Conservation (phyloP, 2,797 vertebrate genomes). For the Labroides dimidiatus region DNA sequence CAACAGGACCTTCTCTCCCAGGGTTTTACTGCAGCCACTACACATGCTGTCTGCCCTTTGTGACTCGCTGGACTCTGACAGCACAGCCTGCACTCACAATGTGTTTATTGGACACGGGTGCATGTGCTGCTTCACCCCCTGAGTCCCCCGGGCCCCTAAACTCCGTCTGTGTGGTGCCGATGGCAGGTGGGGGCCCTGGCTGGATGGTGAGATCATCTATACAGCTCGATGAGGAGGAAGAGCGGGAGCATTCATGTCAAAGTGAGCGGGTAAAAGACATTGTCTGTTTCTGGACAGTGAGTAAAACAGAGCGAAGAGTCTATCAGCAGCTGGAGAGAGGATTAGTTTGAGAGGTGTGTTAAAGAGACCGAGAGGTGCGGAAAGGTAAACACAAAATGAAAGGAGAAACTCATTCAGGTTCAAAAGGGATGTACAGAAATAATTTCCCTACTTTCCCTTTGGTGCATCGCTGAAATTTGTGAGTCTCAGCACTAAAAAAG, state of each 20-base stretch:
- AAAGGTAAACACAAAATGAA: constrained; percentile 8
- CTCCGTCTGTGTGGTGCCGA: constrained; percentile 30
- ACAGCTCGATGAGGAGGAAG: constrained; percentile 27
- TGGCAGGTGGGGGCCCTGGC: constrained; percentile 55
- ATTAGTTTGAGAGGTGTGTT: constrained; percentile 24
- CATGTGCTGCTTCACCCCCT: constrained; percentile 40
- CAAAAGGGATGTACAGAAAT: not conserved
- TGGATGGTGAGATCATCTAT: constrained; percentile 55
- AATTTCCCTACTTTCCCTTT: not conserved
- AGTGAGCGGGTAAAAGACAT: not conserved
- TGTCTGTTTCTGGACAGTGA: constrained; percentile 8
- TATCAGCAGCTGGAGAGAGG: constrained; percentile 13
- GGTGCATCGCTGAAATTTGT: too few relatives aligned
- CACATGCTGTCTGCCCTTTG: constrained; percentile 69
- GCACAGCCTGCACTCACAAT: constrained; percentile 62
- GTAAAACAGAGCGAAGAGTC: constrained; percentile 4
- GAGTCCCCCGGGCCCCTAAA: constrained; percentile 11
- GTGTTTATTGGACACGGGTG: constrained; percentile 59
- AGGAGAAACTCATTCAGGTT: not conserved
- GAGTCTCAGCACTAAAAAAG: too few relatives aligned
- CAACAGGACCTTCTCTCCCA: constrained; percentile 39
- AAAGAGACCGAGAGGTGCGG: constrained; percentile 2
- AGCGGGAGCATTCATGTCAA: not conserved
- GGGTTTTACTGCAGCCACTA: constrained; percentile 40
- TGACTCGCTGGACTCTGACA: constrained; percentile 68